phyloP scores from a whole-genome alignment of 2,888 invertebrate species.

The Xanthostigma xanthostigma region DNA sequence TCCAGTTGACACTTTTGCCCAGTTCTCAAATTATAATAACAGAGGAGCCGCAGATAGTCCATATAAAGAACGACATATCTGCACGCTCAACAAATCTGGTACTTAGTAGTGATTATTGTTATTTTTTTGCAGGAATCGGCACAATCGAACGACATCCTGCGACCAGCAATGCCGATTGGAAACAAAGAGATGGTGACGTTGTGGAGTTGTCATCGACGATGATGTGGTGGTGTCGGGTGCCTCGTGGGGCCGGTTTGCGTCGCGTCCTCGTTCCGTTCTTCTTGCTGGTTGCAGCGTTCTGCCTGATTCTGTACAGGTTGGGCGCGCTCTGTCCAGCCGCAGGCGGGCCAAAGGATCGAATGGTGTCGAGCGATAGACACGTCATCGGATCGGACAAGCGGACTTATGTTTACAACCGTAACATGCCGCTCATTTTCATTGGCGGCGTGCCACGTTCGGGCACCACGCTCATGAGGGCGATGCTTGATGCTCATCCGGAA shows the following conservation, averaged over 20 bases:
- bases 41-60: no score
- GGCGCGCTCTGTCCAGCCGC: not conserved
- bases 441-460: constrained; percentile 97
- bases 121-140: no score
- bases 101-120: no score
- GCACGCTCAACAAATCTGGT: no score
- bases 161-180: no score
- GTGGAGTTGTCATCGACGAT: no score
- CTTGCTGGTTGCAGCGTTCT: not conserved
- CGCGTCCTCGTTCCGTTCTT: not conserved
- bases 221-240: not conserved
- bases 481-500: constrained; percentile 95
- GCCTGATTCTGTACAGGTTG: not conserved
- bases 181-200: no score
- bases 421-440: constrained; percentile 90
- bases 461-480: constrained; percentile 92
- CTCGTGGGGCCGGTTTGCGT: not conserved
- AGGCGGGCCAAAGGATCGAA: not conserved
- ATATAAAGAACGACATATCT: no score
- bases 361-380: constrained; percentile 35
- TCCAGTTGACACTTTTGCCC: no score
- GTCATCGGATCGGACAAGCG: constrained; percentile 47
- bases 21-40: no score
- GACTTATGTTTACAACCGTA: constrained; percentile 61
- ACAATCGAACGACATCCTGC: no score